Conservation (phyloP, 2,888 invertebrate species). For the Chrysina gloriosa region DNA sequence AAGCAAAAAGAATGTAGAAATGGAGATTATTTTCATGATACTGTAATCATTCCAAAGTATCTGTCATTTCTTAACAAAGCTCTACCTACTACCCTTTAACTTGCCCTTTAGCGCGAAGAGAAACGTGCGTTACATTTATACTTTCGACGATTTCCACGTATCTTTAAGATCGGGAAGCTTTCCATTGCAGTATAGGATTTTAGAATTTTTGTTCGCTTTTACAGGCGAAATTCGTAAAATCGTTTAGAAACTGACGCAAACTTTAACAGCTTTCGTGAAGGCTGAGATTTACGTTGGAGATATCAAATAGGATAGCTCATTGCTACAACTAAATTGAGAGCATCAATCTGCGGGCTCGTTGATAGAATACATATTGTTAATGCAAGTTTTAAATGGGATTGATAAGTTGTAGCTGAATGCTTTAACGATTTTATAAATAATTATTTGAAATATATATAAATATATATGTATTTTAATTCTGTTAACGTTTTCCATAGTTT, state of each 20-base stretch:
- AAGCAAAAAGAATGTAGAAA: constrained; percentile 19
- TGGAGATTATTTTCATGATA: constrained; percentile 27
- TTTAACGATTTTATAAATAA: too few species aligned
- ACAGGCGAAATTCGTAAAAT: background rate
- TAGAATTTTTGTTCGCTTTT: constrained; percentile 27
- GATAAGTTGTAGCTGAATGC: too few species aligned
- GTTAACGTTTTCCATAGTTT: too few species aligned
- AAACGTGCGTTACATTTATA: constrained; percentile 28
- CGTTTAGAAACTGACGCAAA: constrained; percentile 25
- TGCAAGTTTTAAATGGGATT: too few species aligned
- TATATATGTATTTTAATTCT: too few species aligned
- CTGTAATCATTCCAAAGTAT: constrained; percentile 16
- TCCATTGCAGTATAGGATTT: constrained; percentile 23
- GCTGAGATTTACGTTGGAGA: constrained; percentile 9
- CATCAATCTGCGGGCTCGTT: too few species aligned
- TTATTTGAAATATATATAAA: too few species aligned
- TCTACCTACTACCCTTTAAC: constrained; percentile 20
- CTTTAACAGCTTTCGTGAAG: constrained; percentile 22
- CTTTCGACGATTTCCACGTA: constrained; percentile 29
- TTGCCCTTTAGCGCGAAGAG: constrained; percentile 6
- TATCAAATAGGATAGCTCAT: constrained; percentile 9
- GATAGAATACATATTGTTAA: too few species aligned
- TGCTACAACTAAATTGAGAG: background rate
- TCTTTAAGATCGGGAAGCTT: constrained; percentile 26
- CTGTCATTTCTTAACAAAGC: constrained; percentile 26